Evolutionary conservation across 2,113 vertebrate genomes (phyloP).

Genomic region (Gallinago jamesoni): DNA sequence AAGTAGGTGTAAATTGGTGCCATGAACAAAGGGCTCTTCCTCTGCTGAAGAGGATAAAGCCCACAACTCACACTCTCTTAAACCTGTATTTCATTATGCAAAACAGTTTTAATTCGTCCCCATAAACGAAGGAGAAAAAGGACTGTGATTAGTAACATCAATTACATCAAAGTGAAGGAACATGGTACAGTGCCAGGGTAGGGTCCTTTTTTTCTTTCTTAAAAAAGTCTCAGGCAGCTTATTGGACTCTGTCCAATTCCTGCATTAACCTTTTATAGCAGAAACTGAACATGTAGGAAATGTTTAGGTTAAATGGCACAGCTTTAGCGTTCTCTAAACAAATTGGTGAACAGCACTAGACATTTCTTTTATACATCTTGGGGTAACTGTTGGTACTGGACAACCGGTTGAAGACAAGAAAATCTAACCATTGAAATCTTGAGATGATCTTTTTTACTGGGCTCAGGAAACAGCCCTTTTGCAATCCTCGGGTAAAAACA

Average conservation of each 20-base stretch:
- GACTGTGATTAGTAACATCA: not conserved
- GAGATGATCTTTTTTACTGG: not conserved
- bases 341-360: not conserved
- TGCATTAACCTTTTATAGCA: constrained; percentile 51
- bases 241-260: constrained; percentile 24
- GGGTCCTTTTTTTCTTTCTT: not conserved
- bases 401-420: not conserved
- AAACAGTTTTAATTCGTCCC: not conserved
- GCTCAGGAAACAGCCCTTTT: not conserved
- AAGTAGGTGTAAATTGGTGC: not conserved
- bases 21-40: not conserved
- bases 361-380: not conserved
- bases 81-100: not conserved
- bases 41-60: not conserved
- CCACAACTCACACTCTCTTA: not conserved
- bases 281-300: not conserved
- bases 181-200: not conserved
- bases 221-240: not conserved
- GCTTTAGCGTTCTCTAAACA: constrained; percentile 40
- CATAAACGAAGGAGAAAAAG: not conserved
- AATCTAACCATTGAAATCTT: not conserved
- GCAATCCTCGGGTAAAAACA: not conserved
- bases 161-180: not conserved
- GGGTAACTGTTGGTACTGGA: not conserved
- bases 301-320: constrained; percentile 55